Percentiles rank a stretch among this genome's conserved stretches.
Evolutionary conservation across 2,888 invertebrate genomes (phyloP).

Genomic region (Drosophila affinis): DNA sequence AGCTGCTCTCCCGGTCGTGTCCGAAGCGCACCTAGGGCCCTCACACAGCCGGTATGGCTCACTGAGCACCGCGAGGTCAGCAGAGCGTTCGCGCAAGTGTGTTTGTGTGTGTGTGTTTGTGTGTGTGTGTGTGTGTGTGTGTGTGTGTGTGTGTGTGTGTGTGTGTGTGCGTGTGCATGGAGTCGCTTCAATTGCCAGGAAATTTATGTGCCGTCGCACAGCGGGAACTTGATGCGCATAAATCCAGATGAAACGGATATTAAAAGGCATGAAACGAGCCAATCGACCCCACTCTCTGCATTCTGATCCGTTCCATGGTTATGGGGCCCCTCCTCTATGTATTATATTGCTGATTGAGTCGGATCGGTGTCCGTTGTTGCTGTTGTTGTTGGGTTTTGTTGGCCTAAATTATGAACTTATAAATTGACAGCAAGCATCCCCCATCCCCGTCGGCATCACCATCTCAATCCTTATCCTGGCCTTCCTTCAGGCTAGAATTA

Average conservation of each 20-base stretch:
- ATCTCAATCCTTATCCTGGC: background rate
- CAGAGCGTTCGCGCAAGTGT: too few species aligned
- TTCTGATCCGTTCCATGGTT: background rate
- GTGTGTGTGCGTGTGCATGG: background rate
- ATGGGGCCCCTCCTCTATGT: constrained; percentile 15
- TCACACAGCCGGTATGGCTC: too few species aligned
- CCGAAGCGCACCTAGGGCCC: too few species aligned
- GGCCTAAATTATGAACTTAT: constrained; percentile 71
- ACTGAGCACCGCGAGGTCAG: too few species aligned
- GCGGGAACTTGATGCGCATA: constrained; percentile 75
- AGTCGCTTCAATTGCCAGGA: constrained; percentile 72
- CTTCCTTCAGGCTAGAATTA: constrained; percentile 3
- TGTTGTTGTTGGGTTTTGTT: constrained; percentile 43
- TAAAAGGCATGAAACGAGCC: constrained; percentile 70
- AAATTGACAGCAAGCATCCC: constrained; percentile 61
- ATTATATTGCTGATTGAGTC: constrained; percentile 75
- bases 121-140: too few species aligned
- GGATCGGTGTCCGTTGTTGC: constrained; percentile 38
- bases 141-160: too few species aligned
- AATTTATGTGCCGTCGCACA: constrained; percentile 75
- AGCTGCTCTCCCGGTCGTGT: too few species aligned
- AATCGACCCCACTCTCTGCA: constrained; percentile 3
- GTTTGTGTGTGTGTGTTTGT: too few species aligned
- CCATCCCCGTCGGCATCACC: background rate
- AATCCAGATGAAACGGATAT: constrained; percentile 77